Evolutionary conservation across 2,888 invertebrate species (phyloP).

Genomic region (Amorpha juglandis): DNA sequence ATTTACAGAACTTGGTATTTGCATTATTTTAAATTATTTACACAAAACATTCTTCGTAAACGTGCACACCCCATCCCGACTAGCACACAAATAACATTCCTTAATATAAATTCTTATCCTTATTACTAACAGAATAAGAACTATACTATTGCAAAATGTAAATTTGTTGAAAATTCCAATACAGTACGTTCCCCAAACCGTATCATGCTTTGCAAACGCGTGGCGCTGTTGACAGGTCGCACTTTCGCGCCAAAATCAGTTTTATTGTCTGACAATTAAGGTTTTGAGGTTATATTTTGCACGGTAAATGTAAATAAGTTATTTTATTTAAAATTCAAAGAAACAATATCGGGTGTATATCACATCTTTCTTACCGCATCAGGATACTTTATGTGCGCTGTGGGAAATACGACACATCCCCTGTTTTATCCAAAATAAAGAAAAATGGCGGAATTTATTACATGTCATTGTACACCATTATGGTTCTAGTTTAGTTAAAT

Average conservation of each 20-base stretch:
- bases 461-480: conserved; percentile 57
- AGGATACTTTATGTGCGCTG: conserved; percentile 73
- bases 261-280: conserved; percentile 46
- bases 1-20: conserved; percentile 54
- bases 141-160: conserved; percentile 30
- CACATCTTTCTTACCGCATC: conserved; percentile 63
- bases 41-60: conserved; percentile 48
- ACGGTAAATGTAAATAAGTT: conserved; percentile 39
- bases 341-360: conserved; percentile 80
- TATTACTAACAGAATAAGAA: conserved; percentile 36
- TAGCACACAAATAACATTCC: conserved; percentile 32
- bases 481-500: conserved; percentile 31
- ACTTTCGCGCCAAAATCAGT: conserved; percentile 47
- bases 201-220: conserved; percentile 50
- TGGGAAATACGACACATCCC: conserved; percentile 75
- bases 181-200: conserved; percentile 56
- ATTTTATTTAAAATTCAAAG: conserved; percentile 77
- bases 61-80: conserved; percentile 40
- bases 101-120: conserved; percentile 33
- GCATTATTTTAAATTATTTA: conserved; percentile 62
- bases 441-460: conserved; percentile 63
- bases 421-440: conserved; percentile 57
- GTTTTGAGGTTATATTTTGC: conserved; percentile 42
- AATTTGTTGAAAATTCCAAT: conserved; percentile 54
- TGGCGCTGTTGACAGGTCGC: conserved; percentile 34